phyloP scores from a whole-genome alignment of 2,888 invertebrate genomes.

The Choristoneura rosaceana region DNA sequence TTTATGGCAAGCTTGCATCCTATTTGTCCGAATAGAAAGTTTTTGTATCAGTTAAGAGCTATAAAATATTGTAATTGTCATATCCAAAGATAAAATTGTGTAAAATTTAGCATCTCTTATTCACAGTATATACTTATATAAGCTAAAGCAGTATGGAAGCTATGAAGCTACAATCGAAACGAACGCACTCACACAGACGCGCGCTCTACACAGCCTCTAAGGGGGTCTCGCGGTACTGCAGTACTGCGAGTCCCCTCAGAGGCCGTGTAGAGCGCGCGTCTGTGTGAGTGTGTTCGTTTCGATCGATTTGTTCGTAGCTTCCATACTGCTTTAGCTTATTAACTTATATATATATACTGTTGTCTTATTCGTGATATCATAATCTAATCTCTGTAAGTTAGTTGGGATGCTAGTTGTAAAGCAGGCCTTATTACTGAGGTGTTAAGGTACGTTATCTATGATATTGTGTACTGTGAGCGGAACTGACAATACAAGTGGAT shows the following conservation, averaged over 20 bases:
- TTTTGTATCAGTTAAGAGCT: neutral
- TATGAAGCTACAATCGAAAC: too few species aligned
- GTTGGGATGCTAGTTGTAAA: conserved; percentile 28
- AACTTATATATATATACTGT: too few species aligned
- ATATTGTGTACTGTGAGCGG: conserved; percentile 38
- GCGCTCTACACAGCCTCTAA: too few species aligned
- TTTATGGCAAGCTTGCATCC: conserved; percentile 13
- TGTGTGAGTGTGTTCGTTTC: too few species aligned
- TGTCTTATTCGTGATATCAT: conserved; percentile 37
- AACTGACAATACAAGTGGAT: conserved; percentile 41
- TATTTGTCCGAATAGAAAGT: conserved; percentile 6
- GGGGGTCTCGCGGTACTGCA: too few species aligned
- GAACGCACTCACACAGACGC: too few species aligned
- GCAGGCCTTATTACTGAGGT: conserved; percentile 33
- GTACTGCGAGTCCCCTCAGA: too few species aligned
- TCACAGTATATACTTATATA: too few species aligned
- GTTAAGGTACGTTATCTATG: conserved; percentile 35
- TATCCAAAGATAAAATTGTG: conserved; percentile 34
- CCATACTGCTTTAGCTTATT: too few species aligned
- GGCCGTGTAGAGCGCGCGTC: too few species aligned
- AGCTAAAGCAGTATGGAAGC: too few species aligned
- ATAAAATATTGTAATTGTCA: conserved; percentile 15
- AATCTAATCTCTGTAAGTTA: conserved; percentile 26
- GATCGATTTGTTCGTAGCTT: too few species aligned
- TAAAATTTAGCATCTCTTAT: conserved; percentile 32